Percentiles rank a stretch among this genome's conserved stretches.
Evolutionary conservation across 2,113 vertebrate species (phyloP).

Genomic region (Danionella cerebrum): DNA sequence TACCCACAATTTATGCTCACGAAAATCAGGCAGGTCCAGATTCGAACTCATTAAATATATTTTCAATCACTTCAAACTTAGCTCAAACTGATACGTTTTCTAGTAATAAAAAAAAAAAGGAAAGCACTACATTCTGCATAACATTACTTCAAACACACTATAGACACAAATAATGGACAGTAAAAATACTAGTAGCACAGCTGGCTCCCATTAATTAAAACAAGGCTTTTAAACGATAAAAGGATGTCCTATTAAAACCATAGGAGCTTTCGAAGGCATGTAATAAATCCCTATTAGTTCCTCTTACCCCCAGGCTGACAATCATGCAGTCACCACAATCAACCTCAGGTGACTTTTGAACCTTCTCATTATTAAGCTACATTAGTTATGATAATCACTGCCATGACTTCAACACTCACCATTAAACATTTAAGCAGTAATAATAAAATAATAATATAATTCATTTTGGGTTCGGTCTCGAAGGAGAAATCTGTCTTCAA

Average conservation of each 20-base stretch:
- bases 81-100: no score
- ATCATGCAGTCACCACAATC: slow-evolving; percentile 32
- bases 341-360: slow-evolving; percentile 26
- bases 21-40: no score
- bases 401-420: slow-evolving; percentile 34
- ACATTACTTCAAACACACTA: no score
- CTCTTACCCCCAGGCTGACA: slow-evolving; percentile 24
- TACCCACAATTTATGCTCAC: no score
- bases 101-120: no score
- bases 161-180: no score
- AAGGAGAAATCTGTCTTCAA: slow-evolving; percentile 55
- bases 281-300: slow-evolving; percentile 29
- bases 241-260: slow-evolving; percentile 19
- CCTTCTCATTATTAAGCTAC: slow-evolving; percentile 53
- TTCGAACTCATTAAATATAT: no score
- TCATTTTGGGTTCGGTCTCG: slow-evolving; percentile 33
- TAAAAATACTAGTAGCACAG: background rate
- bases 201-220: slow-evolving; percentile 18
- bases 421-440: slow-evolving; percentile 60
- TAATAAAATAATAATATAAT: slow-evolving; percentile 52
- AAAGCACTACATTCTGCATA: no score
- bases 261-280: slow-evolving; percentile 14
- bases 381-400: slow-evolving; percentile 55
- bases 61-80: no score
- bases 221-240: slow-evolving; percentile 2